Evolutionary conservation across 1,140 invertebrate species (phyloP).

Genomic region (Orchestia grillus): DNA sequence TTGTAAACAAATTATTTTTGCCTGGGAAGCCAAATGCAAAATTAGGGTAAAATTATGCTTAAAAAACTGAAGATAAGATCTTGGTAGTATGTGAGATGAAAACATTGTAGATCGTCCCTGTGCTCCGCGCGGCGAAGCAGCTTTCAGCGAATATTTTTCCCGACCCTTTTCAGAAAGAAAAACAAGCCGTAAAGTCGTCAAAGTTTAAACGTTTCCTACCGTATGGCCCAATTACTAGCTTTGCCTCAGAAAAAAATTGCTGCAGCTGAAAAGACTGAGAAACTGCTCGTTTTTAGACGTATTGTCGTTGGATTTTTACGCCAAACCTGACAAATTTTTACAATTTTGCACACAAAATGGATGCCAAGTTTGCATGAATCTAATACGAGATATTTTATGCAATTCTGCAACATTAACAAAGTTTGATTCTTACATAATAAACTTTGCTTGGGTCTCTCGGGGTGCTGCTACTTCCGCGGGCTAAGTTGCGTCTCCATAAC

Average conservation of each 20-base stretch:
- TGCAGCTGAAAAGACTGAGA: neutral
- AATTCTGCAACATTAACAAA: neutral
- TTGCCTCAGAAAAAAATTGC: neutral
- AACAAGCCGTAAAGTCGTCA: neutral
- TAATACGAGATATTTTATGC: neutral
- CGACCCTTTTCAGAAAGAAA: neutral
- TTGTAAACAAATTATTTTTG: neutral
- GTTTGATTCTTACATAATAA: no score
- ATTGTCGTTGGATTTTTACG: neutral
- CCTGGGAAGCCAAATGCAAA: neutral
- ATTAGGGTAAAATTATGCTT: neutral
- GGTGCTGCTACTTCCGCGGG: no score
- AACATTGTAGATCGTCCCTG: neutral
- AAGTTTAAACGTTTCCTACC: constrained; percentile 1
- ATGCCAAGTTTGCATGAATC: neutral
- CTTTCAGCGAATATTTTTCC: neutral
- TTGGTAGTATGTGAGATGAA: neutral
- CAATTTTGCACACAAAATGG: neutral
- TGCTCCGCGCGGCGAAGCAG: neutral
- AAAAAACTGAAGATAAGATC: neutral
- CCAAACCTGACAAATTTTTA: neutral
- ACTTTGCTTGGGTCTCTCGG: no score
- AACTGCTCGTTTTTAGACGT: neutral
- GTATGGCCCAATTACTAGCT: neutral
- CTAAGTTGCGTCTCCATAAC: no score